Conservation (phyloP, 2,797 vertebrate genomes). For the Coregonus sp. region DNA sequence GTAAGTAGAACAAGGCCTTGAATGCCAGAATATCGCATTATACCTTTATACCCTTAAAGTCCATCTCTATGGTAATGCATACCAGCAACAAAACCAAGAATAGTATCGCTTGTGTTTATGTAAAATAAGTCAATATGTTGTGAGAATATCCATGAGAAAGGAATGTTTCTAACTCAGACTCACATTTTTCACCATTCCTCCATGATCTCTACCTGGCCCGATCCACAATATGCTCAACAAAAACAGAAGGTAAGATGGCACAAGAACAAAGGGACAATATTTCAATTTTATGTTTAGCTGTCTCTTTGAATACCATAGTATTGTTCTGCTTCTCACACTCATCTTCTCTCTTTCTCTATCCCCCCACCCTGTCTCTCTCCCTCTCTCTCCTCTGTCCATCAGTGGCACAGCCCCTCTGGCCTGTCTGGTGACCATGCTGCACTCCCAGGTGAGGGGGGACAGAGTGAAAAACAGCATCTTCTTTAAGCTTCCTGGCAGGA, state of each 20-base stretch:
- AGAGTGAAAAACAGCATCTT: conserved; percentile 95
- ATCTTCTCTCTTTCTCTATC: neutral
- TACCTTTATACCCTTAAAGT: too few relatives aligned
- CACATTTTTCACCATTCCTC: neutral
- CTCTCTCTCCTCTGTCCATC: conserved; percentile 9
- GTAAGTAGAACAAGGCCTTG: too few relatives aligned
- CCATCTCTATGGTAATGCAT: neutral
- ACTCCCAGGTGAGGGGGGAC: conserved; percentile 94
- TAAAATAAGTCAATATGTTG: neutral
- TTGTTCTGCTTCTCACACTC: neutral
- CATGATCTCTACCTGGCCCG: neutral
- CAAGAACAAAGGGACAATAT: neutral
- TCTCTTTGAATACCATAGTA: neutral
- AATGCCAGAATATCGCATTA: too few relatives aligned
- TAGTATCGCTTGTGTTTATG: neutral
- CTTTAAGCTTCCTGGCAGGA: conserved; percentile 97
- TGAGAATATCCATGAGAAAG: neutral
- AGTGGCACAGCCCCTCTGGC: conserved; percentile 96
- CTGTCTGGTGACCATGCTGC: conserved; percentile 97
- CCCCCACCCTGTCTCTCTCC: too few relatives aligned
- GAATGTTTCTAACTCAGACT: neutral
- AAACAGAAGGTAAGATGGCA: conserved; percentile 1
- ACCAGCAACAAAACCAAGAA: neutral
- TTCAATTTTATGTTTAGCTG: neutral
- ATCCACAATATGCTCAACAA: neutral